Evolutionary conservation across 2,113 vertebrate genomes (phyloP), one percentile per base, ranked within the genome.

Genomic region (Sporophila hypoxantha): DNA sequence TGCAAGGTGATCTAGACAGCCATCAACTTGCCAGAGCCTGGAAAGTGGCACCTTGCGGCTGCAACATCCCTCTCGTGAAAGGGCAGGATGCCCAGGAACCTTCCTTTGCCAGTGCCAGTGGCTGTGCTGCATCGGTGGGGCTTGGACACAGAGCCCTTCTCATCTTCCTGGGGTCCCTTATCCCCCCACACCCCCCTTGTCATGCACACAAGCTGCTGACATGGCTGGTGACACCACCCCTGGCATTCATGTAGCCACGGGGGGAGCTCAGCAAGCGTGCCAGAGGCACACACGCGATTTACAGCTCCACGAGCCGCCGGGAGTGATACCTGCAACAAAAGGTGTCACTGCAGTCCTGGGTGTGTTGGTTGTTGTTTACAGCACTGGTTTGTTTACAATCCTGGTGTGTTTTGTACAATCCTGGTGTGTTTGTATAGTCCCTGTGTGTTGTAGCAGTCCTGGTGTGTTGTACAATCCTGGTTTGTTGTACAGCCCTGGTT

Each of bases 281-380:
- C 41, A 17, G 61, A 34, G 82, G 47, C 66, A 60, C 36, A 22
- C 47, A 22, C 4, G 1, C 10, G 0, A 52, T 71, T 62, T 18
- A 46, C 0, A 61, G 70, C 0, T 0, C 50, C n/a, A 3, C 0
- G 2, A 83, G 76, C 64, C 7, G 41, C 65, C 7, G 3, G n/a
- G 30, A 85, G 69, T 1, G 53, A 26, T n/a, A 27, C 23, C 59
- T 41, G 66, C 42, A 37, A 14, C 3, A 68, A 69, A 46, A 53
- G 55, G 55, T 15, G 7, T 23, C 21, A 15, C 55, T 34, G 13
- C 53, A 56, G 6, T 14, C 53, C 13, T 9, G 53, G 53, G 53
- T 14, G 14, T 55, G 53, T 14, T 29, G 27, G n/a, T n/a, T n/a
- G n/a, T n/a, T n/a, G n/a, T n/a, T n/a, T 9, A 37, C 55, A 26